A percentile compares a stretch with the other conserved stretches of the same genome.
Conservation (phyloP, 2,113 vertebrate genomes). For the Menura novaehollandiae region DNA sequence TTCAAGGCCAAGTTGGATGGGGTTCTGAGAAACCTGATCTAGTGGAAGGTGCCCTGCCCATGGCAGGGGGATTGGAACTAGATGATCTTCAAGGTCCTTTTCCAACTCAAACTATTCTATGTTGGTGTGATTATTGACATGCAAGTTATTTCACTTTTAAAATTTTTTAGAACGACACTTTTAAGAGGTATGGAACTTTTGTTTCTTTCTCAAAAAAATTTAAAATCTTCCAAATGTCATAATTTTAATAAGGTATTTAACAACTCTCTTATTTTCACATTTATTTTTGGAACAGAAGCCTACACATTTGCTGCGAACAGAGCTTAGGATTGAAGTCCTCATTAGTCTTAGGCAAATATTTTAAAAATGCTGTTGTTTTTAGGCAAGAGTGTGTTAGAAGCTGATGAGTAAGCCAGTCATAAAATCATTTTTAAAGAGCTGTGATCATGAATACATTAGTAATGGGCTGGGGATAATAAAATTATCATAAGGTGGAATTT, state of each 20-base stretch:
- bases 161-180: not conserved
- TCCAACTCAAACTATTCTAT: not conserved
- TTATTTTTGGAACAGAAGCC: not conserved
- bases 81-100: not conserved
- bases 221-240: not conserved
- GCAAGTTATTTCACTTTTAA: not conserved
- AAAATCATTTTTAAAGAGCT: not conserved
- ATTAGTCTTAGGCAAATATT: not conserved
- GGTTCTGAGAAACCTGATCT: not conserved
- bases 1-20: not conserved
- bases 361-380: not conserved
- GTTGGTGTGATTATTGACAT: not conserved
- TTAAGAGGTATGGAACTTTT: not conserved
- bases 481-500: constrained; percentile 1
- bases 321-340: not conserved
- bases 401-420: not conserved
- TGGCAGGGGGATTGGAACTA: not conserved
- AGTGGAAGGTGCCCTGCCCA: not conserved
- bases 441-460: constrained; percentile 19
- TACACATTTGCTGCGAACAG: not conserved
- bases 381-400: not conserved
- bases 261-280: not conserved
- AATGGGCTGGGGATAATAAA: constrained; percentile 3
- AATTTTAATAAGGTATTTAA: not conserved
- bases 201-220: not conserved